phyloP scores from a whole-genome alignment of 2,888 invertebrate species.

The Tipula confusa region DNA sequence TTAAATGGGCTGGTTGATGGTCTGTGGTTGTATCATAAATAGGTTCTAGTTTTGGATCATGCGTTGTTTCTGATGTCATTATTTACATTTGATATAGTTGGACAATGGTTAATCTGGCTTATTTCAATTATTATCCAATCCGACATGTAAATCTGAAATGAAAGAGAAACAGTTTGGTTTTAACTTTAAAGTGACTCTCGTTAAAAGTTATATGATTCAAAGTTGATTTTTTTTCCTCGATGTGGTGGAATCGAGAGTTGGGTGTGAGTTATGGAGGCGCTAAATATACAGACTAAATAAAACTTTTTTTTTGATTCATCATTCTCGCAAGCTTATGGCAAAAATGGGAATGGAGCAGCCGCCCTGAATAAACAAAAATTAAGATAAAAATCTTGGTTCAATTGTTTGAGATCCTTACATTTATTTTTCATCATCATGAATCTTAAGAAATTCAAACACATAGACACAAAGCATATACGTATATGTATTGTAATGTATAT shows the following conservation, averaged over 20 bases:
- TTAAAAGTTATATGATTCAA: too few relatives aligned
- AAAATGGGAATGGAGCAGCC: too few relatives aligned
- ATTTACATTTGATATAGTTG: conserved; percentile 4
- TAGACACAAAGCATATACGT: too few relatives aligned
- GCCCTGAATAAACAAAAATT: background rate
- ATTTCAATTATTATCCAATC: background rate
- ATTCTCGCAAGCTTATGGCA: too few relatives aligned
- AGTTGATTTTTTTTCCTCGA: too few relatives aligned
- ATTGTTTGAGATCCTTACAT: background rate
- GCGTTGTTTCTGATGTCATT: conserved; percentile 48
- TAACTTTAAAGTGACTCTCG: too few relatives aligned
- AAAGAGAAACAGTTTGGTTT: too few relatives aligned
- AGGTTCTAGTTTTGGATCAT: conserved; percentile 41
- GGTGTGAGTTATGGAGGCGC: too few relatives aligned
- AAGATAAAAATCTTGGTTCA: background rate
- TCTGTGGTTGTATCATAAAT: background rate
- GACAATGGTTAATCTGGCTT: background rate
- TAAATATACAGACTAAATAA: too few relatives aligned
- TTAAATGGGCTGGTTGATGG: background rate
- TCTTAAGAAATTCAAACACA: background rate
- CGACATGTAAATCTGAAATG: background rate
- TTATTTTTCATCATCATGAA: background rate
- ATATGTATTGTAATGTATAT: too few relatives aligned
- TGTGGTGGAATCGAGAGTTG: too few relatives aligned
- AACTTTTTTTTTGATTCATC: too few relatives aligned